Percentiles rank a stretch among this genome's conserved stretches.
Conservation (phyloP, 2,113 vertebrate species). For the Pachyramphus minor region DNA sequence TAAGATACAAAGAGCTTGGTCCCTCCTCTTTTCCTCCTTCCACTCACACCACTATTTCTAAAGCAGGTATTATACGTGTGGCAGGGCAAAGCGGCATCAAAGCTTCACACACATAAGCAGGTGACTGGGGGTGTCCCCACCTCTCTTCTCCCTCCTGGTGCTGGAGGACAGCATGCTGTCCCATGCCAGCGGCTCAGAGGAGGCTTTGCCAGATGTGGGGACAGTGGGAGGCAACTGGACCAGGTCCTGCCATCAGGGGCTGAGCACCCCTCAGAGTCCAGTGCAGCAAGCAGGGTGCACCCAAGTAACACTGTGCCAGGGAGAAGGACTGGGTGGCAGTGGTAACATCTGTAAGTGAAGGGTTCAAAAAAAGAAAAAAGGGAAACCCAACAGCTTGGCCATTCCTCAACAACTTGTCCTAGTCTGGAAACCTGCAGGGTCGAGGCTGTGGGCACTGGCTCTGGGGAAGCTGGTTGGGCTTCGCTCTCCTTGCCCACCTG, state of each 20-base stretch:
- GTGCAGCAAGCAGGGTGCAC: neutral
- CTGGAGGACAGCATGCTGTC: neutral
- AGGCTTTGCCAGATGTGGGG: neutral
- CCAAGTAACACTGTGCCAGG: neutral
- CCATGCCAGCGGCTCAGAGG: neutral
- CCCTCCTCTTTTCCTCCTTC: slow-evolving; percentile 54
- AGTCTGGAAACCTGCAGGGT: neutral
- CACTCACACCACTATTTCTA: slow-evolving; percentile 6
- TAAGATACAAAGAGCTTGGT: slow-evolving; percentile 54
- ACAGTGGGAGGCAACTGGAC: neutral
- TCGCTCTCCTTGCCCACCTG: neutral
- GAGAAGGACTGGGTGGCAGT: slow-evolving; percentile 25
- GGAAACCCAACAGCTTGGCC: neutral
- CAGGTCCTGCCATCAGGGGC: neutral
- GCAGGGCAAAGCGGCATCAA: slow-evolving; percentile 58
- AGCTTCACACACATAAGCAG: slow-evolving; percentile 50
- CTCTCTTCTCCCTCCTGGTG: neutral
- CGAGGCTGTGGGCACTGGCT: neutral
- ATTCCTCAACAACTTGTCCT: neutral
- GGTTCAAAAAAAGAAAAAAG: neutral
- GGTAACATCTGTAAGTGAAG: accelerated
- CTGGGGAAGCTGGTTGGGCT: neutral
- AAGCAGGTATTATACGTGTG: slow-evolving; percentile 1
- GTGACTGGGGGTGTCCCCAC: neutral
- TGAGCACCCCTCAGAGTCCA: neutral